phyloP scores from a whole-genome alignment of 2,113 vertebrate genomes.

The Lagenorhynchus albirostris region DNA sequence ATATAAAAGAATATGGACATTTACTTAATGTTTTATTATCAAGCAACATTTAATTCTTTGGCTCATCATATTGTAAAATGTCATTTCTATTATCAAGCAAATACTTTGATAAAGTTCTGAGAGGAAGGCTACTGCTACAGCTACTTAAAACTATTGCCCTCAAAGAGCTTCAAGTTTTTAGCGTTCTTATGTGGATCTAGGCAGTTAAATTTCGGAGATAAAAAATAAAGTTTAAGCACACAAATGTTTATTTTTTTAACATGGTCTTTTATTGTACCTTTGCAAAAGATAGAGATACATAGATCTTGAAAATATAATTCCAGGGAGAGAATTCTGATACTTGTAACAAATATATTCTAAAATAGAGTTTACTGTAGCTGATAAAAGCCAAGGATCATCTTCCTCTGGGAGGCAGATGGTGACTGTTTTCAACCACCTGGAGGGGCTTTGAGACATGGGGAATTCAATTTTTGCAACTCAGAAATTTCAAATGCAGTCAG shows the following conservation, averaged over 20 bases:
- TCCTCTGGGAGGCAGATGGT: constrained; percentile 69
- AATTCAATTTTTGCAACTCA: constrained; percentile 76
- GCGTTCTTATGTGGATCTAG: neutral
- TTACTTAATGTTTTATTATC: neutral
- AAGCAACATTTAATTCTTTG: neutral
- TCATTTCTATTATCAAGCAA: neutral
- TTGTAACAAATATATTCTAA: constrained; percentile 62
- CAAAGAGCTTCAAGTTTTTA: constrained; percentile 30
- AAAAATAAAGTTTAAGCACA: constrained; percentile 51
- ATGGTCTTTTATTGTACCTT: constrained; percentile 49
- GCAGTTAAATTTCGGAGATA: constrained; percentile 28
- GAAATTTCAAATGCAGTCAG: constrained; percentile 75
- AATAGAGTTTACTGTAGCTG: constrained; percentile 72
- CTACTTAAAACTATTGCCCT: neutral
- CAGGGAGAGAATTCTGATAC: constrained; percentile 55
- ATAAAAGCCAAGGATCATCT: constrained; percentile 74
- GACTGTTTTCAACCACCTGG: constrained; percentile 70
- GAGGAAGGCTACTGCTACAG: neutral
- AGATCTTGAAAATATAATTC: constrained; percentile 57
- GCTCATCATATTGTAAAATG: neutral
- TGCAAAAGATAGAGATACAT: constrained; percentile 37
- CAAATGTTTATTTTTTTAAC: constrained; percentile 22
- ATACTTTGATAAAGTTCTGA: neutral
- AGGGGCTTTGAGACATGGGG: constrained; percentile 75
- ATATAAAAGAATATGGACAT: neutral